Base-by-base conservation (phyloP, 2,113 vertebrate genomes). In the Eudyptes chrysolophus region DNA sequence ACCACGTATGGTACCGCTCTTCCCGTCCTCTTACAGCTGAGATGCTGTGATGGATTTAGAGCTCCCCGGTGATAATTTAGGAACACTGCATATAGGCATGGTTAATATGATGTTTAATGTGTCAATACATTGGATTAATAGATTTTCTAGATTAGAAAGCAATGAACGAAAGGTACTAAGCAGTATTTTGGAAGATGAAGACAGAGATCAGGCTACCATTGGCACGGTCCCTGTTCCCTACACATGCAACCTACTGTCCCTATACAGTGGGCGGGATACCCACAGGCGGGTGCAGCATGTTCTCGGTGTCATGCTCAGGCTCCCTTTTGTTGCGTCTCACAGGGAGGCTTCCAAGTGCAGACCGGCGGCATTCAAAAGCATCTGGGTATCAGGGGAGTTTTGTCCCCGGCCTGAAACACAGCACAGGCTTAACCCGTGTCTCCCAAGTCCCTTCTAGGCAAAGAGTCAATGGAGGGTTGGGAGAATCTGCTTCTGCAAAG, bases 211-310 rank as follows among this genome's bases (percentile, higher is more conserved):
- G 57, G 52, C 25, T 26, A 51, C 38, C 16, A 13, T 10, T 6
- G 15, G 32, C 36, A 61, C 0, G 0, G 32, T 25, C 20, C 51
- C 55, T 6, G 27, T 21, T 16, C 16, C 51, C 36, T 40, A 5
- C 15, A n/a, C 5, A 2, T 16, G 49, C 30, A 46, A 48, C 54
- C 52, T 16, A 5, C 27, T 14, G 29, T 52, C 32, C 51, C 61
- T 13, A 1, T 7, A 7, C 11, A 21, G 40, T 0, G 1, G 20
- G 22, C 32, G 62, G 51, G 66, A 66, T 3, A 29, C 13, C 24
- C 71, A 3, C 0, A 0, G 3, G 8, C 2, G 30, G 48, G 20
- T 10, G 10, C 57, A 42, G 58, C 0, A 3, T 0, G 0, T 11
- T 36, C 48, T 55, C 7, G 3, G 38, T 7, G 17, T 30, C 4